Percentiles rank a stretch among this genome's conserved stretches.
These are phyloP conservation scores for Drosophila tani DNA, from an alignment of 1,140 invertebrate genomes.

Conservation along the genomic window DNA sequence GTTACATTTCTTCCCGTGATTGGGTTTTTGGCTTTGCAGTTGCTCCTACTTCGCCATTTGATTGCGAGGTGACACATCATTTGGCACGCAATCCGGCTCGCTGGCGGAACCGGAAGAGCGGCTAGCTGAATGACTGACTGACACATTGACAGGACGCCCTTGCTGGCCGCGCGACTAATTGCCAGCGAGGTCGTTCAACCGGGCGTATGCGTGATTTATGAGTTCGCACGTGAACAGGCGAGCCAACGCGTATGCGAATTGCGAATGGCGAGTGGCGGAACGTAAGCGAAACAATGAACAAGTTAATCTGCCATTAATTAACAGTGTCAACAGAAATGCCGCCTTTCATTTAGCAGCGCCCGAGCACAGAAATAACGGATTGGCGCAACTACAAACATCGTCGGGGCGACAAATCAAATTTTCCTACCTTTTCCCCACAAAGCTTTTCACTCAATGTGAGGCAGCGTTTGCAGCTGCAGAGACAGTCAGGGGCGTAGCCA, in stretches of 20 bases:
- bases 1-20: constrained; percentile 75
- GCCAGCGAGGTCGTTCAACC: constrained; percentile 74
- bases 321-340: constrained; percentile 76
- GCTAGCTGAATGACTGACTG: constrained; percentile 35
- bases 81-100: constrained; percentile 66
- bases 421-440: constrained; percentile 7
- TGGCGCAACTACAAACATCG: constrained; percentile 13
- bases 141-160: constrained; percentile 47
- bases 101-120: constrained; percentile 62
- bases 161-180: constrained; percentile 57
- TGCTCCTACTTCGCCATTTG: constrained; percentile 30
- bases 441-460: constrained; percentile 4
- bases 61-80: constrained; percentile 68
- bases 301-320: constrained; percentile 80
- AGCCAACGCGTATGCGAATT: background rate
- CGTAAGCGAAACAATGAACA: constrained; percentile 38
- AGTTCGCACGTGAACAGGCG: constrained; percentile 48
- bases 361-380: constrained; percentile 32
- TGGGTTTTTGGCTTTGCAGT: constrained; percentile 30
- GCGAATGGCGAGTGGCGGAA: constrained; percentile 20
- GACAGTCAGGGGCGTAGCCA: constrained; percentile 7
- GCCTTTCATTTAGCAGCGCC: constrained; percentile 56
- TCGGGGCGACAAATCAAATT: constrained; percentile 24
- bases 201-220: constrained; percentile 79
- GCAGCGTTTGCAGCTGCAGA: constrained; percentile 15